Percentiles rank a stretch among this genome's conserved stretches.
Evolutionary conservation across 2,797 vertebrate species (phyloP).

Genomic region (Rhabdophis nuchalis): DNA sequence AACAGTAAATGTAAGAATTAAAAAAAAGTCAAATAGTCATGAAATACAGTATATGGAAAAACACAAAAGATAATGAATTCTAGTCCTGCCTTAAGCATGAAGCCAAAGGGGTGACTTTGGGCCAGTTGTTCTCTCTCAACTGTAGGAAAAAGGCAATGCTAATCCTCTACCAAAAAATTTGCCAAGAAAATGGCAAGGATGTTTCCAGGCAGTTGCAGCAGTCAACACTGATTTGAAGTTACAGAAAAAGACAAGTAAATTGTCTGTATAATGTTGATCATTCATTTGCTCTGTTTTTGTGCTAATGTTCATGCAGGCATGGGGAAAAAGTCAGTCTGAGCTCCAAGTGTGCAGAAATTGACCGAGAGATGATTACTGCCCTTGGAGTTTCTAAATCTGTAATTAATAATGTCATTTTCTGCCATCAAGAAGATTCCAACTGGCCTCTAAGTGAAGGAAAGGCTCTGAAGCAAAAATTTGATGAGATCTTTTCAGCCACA

Average conservation of each 20-base stretch:
- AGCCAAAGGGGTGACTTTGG: neutral
- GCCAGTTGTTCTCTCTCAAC: neutral
- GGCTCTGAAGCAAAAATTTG: constrained; percentile 95
- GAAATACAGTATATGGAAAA: neutral
- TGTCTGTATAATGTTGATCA: neutral
- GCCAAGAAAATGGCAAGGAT: neutral
- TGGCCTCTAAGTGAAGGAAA: constrained; percentile 96
- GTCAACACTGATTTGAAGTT: neutral
- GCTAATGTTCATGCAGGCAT: constrained; percentile 66
- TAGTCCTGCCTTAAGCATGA: neutral
- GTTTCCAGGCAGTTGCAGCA: neutral
- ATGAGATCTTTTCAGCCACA: constrained; percentile 97
- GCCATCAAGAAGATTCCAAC: constrained; percentile 98
- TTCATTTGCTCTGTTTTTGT: constrained; percentile 2
- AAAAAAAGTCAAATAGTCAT: neutral
- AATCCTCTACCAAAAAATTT: neutral
- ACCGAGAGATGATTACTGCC: constrained; percentile 91
- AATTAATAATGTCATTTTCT: constrained; percentile 95
- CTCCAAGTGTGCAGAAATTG: constrained; percentile 93
- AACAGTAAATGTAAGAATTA: neutral
- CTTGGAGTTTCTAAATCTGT: constrained; percentile 93
- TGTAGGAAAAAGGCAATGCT: neutral
- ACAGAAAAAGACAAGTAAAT: neutral
- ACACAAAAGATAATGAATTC: neutral
- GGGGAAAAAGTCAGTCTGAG: constrained; percentile 87